These are phyloP conservation scores for Amorpha juglandis DNA, from an alignment of 2,888 invertebrate genomes.

Conservation along the genomic window DNA sequence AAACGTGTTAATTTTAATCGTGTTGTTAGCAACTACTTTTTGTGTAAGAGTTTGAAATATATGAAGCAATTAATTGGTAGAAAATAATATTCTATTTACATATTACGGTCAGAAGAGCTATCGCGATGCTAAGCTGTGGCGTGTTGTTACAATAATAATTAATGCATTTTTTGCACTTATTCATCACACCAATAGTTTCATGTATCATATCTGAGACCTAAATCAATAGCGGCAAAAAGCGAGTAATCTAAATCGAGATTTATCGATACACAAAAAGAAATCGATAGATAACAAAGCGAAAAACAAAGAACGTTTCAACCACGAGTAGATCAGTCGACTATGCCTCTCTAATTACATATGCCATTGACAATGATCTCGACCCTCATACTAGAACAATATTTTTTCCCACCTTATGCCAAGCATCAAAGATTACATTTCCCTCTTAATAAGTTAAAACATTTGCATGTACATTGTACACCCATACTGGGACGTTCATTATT, in stretches of 20 bases:
- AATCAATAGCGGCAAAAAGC: slow-evolving; percentile 2
- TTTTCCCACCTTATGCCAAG: slow-evolving; percentile 58
- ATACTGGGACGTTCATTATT: slow-evolving; percentile 80
- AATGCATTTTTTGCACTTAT: slow-evolving; percentile 25
- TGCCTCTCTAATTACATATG: slow-evolving; percentile 53
- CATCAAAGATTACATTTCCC: slow-evolving; percentile 77
- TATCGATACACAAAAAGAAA: slow-evolving; percentile 27
- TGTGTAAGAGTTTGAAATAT: background rate
- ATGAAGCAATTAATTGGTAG: background rate
- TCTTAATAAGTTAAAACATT: slow-evolving; percentile 77
- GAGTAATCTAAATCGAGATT: slow-evolving; percentile 12
- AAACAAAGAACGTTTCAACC: slow-evolving; percentile 26
- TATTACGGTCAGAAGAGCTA: background rate
- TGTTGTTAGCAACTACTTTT: background rate
- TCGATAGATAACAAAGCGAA: slow-evolving; percentile 28
- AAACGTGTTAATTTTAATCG: slow-evolving; percentile 24
- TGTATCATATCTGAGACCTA: slow-evolving; percentile 28
- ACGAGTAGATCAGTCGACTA: slow-evolving; percentile 57
- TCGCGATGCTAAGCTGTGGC: background rate
- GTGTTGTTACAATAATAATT: slow-evolving; percentile 1
- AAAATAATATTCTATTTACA: background rate
- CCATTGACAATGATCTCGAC: slow-evolving; percentile 65
- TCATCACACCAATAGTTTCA: slow-evolving; percentile 31
- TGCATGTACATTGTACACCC: slow-evolving; percentile 75
- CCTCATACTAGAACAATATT: slow-evolving; percentile 28